A percentile compares a stretch with the other conserved stretches of the same genome.
Evolutionary conservation across 2,888 invertebrate species (phyloP).

Genomic region (Latheticus oryzae): DNA sequence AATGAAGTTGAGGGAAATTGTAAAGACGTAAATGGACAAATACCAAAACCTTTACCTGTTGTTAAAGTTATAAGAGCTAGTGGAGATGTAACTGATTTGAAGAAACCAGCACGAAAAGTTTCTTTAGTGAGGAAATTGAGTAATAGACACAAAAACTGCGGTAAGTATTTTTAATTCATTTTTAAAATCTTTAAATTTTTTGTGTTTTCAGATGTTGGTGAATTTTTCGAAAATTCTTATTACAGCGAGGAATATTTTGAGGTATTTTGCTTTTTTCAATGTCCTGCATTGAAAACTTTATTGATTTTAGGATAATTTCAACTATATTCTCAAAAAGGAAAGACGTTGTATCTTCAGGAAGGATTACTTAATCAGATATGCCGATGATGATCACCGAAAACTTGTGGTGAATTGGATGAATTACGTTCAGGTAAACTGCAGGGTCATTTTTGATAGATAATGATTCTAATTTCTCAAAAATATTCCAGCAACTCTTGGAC

Average conservation of each 20-base stretch:
- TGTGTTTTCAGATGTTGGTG: too few relatives aligned
- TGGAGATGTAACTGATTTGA: constrained; percentile 1
- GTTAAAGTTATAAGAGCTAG: not conserved
- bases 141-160: not conserved
- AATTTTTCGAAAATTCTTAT: not conserved
- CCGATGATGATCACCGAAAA: constrained; percentile 6
- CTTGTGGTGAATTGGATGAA: constrained; percentile 17
- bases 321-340: constrained; percentile 5
- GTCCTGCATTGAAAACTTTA: not conserved
- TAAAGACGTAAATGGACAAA: too few relatives aligned
- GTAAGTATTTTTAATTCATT: too few relatives aligned
- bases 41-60: not conserved
- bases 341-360: constrained; percentile 8
- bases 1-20: not conserved
- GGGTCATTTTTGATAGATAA: not conserved
- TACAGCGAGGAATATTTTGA: not conserved
- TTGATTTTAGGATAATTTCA: constrained; percentile 14
- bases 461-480: not conserved
- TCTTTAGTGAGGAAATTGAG: not conserved
- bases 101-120: constrained; percentile 6
- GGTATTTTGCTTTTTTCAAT: constrained; percentile 4
- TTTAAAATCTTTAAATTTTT: not conserved
- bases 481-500: constrained; percentile 12
- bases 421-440: constrained; percentile 9
- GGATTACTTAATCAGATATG: constrained; percentile 2